Base-by-base conservation (phyloP, 2,888 invertebrate genomes). In the Dolichopus griseipennis region DNA sequence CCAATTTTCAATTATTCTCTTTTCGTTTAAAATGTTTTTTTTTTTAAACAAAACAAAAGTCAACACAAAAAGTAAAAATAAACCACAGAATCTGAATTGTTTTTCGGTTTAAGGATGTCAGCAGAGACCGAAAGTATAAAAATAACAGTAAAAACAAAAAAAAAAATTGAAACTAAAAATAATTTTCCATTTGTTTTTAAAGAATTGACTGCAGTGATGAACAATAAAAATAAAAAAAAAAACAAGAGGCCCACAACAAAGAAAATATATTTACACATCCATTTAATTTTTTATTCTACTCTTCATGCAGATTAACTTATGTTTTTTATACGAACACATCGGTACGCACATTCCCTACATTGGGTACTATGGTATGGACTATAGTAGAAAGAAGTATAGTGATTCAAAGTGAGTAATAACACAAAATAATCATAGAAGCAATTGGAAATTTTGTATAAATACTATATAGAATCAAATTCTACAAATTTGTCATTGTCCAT, bases 401-500 rank as follows among this genome's bases (percentile, higher is more conserved):
- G 27, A 27, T 27, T 27, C 27, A 27, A 27, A 2, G 5, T 27
- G 27, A 27, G 5, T 27, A 27, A 5, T 27, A 27, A 27, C 27
- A 27, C 5, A 2, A 5, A 27, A 27, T 27, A 27, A 27, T 5
- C 27, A 27, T 27, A 27, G 5, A 27, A 27, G 27, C 27, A 27
- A 4, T 5, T 27, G 27, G 27, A 37, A 37, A 37, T 37, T 37
- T 37, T 37, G 37, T 37, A 12, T 2, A 37, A 7, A 37, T 37
- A 9, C 34, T 10, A 12, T 37, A 27, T 37, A 37, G 12, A 10
- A 69, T 69, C 67, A 69, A 69, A 67, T 67, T 65, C 65, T 62
- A 52, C 61, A 67, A 67, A 69, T 70, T 73, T 72, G 71, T 71
- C 71, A 71, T 67, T 70, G 71, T 70, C 72, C 70, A 72, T 73